These are phyloP conservation scores for Gallinago undulata DNA, from an alignment of 2,113 vertebrate species.

Conservation along the genomic window DNA sequence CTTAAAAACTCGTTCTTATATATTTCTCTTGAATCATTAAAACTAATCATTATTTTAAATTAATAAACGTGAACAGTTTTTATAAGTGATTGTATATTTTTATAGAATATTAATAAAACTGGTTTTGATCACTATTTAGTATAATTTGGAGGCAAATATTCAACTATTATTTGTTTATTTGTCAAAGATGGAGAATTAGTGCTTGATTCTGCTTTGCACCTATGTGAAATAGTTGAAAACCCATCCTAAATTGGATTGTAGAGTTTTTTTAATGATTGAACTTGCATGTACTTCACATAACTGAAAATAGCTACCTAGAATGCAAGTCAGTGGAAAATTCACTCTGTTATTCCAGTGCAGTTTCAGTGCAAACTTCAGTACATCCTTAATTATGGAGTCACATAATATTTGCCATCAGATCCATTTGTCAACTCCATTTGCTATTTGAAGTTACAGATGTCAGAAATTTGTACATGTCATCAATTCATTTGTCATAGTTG, in stretches of 20 bases:
- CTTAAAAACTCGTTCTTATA: not conserved
- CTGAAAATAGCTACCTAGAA: not conserved
- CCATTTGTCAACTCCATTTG: conserved; percentile 61
- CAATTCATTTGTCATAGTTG: conserved; percentile 58
- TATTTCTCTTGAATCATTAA: not conserved
- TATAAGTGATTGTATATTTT: not conserved
- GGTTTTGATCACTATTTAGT: not conserved
- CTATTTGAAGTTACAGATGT: conserved; percentile 28
- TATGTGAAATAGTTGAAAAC: not conserved
- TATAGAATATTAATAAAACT: not conserved
- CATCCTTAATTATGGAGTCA: conserved; percentile 50
- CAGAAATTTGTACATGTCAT: conserved; percentile 41
- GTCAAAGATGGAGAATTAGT: not conserved
- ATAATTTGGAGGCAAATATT: not conserved
- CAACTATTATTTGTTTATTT: not conserved
- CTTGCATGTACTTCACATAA: not conserved
- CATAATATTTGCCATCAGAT: conserved; percentile 53
- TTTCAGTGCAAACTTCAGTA: conserved; percentile 30
- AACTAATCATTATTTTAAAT: not conserved
- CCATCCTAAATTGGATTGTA: not conserved
- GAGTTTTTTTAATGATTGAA: not conserved
- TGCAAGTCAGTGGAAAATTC: conserved; percentile 1
- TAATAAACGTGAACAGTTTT: not conserved
- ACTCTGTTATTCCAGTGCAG: not conserved
- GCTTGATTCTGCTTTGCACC: not conserved